Percentiles rank a stretch among this genome's conserved stretches.
Evolutionary conservation across 2,113 vertebrate species (phyloP).

Genomic region (Epinephelus lanceolatus): DNA sequence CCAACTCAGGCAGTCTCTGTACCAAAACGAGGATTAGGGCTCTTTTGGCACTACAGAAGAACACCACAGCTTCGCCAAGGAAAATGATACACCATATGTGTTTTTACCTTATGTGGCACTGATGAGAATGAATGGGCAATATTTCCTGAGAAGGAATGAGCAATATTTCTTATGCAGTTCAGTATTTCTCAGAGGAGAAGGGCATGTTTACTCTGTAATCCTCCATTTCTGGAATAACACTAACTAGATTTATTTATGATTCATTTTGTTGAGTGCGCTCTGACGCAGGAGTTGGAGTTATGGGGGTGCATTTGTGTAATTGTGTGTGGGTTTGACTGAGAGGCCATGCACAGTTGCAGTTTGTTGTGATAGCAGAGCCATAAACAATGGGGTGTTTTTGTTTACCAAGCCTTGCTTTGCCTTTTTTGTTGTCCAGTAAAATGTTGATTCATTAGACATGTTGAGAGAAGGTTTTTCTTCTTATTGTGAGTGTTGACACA

Average conservation of each 20-base stretch:
- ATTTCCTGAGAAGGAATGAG: constrained; percentile 51
- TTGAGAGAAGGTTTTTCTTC: constrained; percentile 2
- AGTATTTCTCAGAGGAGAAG: constrained; percentile 46
- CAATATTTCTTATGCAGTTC: constrained; percentile 36
- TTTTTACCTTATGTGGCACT: constrained; percentile 51
- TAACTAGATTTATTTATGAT: constrained; percentile 61
- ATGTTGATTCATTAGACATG: constrained; percentile 42
- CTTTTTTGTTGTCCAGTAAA: constrained; percentile 28
- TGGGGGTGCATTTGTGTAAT: constrained; percentile 61
- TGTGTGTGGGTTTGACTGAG: constrained; percentile 54
- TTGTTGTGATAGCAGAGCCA: constrained; percentile 57
- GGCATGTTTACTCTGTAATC: constrained; percentile 49
- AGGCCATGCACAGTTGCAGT: constrained; percentile 51
- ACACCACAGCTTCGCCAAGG: constrained; percentile 33
- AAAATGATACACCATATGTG: constrained; percentile 41
- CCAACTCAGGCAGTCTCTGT: constrained; percentile 73
- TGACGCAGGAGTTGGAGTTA: constrained; percentile 43
- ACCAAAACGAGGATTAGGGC: constrained; percentile 75
- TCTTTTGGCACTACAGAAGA: constrained; percentile 59
- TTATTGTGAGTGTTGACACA: background rate
- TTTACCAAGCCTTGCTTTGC: constrained; percentile 15
- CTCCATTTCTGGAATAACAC: constrained; percentile 62
- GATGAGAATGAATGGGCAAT: constrained; percentile 59
- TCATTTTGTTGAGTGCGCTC: constrained; percentile 59
- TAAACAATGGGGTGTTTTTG: constrained; percentile 56